Base-by-base conservation (phyloP, 2,797 vertebrate genomes). In the Echiichthys vipera region DNA sequence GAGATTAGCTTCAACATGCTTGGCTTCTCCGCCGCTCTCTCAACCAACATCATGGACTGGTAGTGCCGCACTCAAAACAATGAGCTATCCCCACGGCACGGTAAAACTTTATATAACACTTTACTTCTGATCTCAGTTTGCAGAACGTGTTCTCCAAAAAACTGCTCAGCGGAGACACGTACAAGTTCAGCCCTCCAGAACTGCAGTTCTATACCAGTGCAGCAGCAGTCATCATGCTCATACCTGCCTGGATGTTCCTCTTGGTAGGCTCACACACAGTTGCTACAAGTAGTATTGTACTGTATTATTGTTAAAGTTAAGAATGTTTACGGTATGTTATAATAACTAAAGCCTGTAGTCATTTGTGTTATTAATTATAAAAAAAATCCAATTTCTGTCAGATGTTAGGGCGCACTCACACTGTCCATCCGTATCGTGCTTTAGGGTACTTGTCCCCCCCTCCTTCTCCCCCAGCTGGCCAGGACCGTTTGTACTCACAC, bases 21-120 rank as follows among this genome's bases (percentile, higher is more conserved):
- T 4, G 98, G 98, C 7, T 98, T 99, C 84, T 98, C 95, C 0
- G 98, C 98, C 0, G 97, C 98, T 0, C 89, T 99, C 20, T 99
- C 97, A 69, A 99, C 98, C 77, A 99, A 99, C 88, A 95, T 99
- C 88, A 98, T 99, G 97, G 98, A 99, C 94, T 99, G 98, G 98
- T 99, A 92, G 0, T 0, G 56, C 36, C 50, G 50, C 39, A 20
- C 15, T 15, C 10, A 0, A 2, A 15, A 1, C 50, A 39, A n/a
- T n/a, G n/a, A n/a, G 7, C 22, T 11, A 0, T 15, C 6, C n/a
- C 47, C 22, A 24, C 36, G 17, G 15, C 58, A 25, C 0, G 2
- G 5, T 12, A 1, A 34, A 3, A 1, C 59, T 71, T 40, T 27
- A 1, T 54, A 7, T 78, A 74, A 90, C 64, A 18, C 17, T 66